These are phyloP conservation scores for Geotrupes spiniger DNA, from an alignment of 2,888 invertebrate species.

Conservation along the genomic window DNA sequence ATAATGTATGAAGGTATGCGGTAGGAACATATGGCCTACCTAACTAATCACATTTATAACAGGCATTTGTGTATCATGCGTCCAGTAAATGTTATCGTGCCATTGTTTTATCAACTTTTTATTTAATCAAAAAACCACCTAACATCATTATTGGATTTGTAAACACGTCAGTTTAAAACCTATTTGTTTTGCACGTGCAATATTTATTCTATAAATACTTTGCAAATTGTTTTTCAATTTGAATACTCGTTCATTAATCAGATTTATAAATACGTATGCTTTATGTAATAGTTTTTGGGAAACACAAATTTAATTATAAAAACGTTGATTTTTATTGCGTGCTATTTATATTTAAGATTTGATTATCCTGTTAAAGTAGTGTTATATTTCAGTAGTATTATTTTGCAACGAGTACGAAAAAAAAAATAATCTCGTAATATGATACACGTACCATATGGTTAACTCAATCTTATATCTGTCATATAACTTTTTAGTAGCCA, in stretches of 20 bases:
- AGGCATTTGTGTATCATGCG: slow-evolving; percentile 27
- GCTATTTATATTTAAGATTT: too few species aligned
- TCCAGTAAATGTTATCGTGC: slow-evolving; percentile 12
- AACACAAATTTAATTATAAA: too few species aligned
- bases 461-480: slow-evolving; percentile 27
- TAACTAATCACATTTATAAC: slow-evolving; percentile 37
- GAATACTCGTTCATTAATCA: too few species aligned
- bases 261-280: too few species aligned
- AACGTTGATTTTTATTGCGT: too few species aligned
- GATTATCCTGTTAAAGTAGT: too few species aligned
- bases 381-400: too few species aligned
- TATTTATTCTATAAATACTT: slow-evolving; percentile 4
- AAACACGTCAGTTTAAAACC: slow-evolving; percentile 14
- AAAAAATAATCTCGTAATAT: slow-evolving; percentile 2
- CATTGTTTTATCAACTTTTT: slow-evolving; percentile 24
- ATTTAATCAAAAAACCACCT: slow-evolving; percentile 23
- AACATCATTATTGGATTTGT: slow-evolving; percentile 25
- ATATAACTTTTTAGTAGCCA: slow-evolving; percentile 31
- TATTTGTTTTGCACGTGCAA: slow-evolving; percentile 5
- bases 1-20: slow-evolving; percentile 29
- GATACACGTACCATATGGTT: slow-evolving; percentile 19
- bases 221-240: background rate
- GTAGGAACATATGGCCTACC: slow-evolving; percentile 35
- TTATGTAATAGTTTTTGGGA: too few species aligned
- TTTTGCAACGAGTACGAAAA: too few species aligned